Evolutionary conservation across 2,113 vertebrate genomes (phyloP).

Genomic region (Hyperoodon ampullatus): DNA sequence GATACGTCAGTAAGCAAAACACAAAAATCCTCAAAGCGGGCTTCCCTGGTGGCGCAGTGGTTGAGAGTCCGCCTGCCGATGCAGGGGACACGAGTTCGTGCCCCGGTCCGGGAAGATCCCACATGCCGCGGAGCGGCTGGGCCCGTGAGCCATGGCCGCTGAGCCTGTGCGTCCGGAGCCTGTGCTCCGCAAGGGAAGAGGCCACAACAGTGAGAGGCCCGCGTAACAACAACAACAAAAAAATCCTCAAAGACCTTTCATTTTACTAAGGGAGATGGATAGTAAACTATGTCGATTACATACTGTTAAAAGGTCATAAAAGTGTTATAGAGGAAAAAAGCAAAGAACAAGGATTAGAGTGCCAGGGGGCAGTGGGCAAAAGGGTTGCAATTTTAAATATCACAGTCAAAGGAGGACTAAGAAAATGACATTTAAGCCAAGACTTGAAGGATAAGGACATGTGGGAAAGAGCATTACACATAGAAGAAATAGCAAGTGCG

Average conservation of each 20-base stretch:
- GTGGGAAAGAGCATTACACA: not conserved
- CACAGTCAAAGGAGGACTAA: not conserved
- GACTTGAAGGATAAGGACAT: not conserved
- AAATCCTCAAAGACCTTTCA: not conserved
- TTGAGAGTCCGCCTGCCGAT: no score
- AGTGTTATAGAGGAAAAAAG: not conserved
- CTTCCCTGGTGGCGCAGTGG: no score
- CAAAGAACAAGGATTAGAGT: not conserved
- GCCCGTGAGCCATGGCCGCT: no score
- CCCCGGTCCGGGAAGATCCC: no score
- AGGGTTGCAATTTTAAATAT: not conserved
- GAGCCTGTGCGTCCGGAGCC: no score
- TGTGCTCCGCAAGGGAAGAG: no score
- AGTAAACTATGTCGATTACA: not conserved
- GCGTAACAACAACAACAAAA: no score
- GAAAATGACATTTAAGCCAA: not conserved
- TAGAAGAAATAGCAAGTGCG: not conserved
- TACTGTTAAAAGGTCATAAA: not conserved
- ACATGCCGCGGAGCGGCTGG: no score
- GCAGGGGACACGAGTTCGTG: no score
- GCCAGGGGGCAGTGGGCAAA: not conserved
- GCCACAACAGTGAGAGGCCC: no score
- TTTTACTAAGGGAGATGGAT: not conserved
- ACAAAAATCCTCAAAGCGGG: not conserved
- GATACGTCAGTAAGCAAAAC: not conserved